Base-by-base conservation (phyloP, 2,113 vertebrate genomes). In the Pyxicephalus adspersus region DNA sequence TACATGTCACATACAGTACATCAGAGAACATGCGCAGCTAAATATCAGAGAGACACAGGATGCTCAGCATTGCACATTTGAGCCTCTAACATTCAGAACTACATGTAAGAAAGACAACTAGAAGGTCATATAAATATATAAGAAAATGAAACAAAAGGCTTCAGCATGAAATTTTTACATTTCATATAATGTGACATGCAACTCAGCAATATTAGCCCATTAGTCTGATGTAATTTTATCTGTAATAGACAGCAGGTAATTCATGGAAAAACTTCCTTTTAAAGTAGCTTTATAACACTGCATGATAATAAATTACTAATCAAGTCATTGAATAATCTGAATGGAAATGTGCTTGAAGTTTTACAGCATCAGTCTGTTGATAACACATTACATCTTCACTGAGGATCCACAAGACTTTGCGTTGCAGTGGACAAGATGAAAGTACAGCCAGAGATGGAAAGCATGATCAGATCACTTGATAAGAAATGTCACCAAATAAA, bases 61-160 rank as follows among this genome's bases (percentile, higher is more conserved):
- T 61, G 11, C 52, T 61, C 31, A 60, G 28, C 5, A 23, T 64
- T 26, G 31, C n/a, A 63, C 25, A 22, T 76, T 22, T 63, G 29
- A 54, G 28, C 23, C 22, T 51, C 38, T 54, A 76, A 76, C 58
- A 76, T 45, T 61, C 58, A 64, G 73, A 76, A 61, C 58, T 50
- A 76, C 73, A 26, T 50, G 58, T 63, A 26, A 61, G 73, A 38
- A 19, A 57, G 61, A 38, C 73, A 13, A 15, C n/a, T 18, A 18
- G 5, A 68, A 23, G 50, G 34, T 8, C 11, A 13, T 57, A 20
- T 19, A n/a, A 57, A 63, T 63, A n/a, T n/a, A 63, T 18, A 28
- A 28, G 60, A 28, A 28, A 22, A 8, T 51, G 13, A 18, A 68
- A 51, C 5, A 22, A 67, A 45, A n/a, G 26, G 31, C 34, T 22